Base-by-base conservation (phyloP, 2,113 vertebrate genomes). In the Chamaetylas fuelleborni region DNA sequence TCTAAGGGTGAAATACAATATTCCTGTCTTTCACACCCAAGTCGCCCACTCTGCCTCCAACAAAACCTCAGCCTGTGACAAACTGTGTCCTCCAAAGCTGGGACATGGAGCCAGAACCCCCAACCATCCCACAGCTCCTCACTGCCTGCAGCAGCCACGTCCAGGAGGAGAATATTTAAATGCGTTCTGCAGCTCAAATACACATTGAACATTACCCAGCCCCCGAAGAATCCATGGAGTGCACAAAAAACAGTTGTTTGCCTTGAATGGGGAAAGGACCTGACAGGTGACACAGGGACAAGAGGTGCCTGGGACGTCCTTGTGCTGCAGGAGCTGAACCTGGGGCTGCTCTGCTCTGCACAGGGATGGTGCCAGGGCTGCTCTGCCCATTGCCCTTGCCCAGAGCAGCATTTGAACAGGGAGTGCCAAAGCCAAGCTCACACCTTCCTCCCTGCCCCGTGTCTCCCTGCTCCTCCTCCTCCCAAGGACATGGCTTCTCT, bases 381-480 rank as follows among this genome's bases (percentile, higher is more conserved):
- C 84, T 40, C 42, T 6, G 6, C 1, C 4, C 2, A 19, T 10
- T 14, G 4, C 42, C 8, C 5, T 50, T 50, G n/a, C 90, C 72
- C 23, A 5, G 5, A 1, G 58, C 56, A 92, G 50, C 66, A 18
- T 4, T 7, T 4, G 10, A 15, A 4, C 61, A 18, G 47, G 31
- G 48, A 76, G 19, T 0, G 5, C 54, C 69, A 7, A 28, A 25
- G n/a, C 1, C 17, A 26, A 13, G 5, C 36, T 4, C 8, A 9
- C n/a, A 22, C 19, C 84, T 45, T 47, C 67, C 61, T 56, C 33
- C 78, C 81, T 24, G 50, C 51, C 36, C 40, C 2, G 14, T 19
- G 24, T n/a, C 38, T 36, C 72, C 50, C 5, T 43, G 43, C 43
- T 43, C 43, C 43, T 45, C 43, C 43, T 45, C 43, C 43, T 45